Percentiles rank a stretch among this genome's conserved stretches.
Evolutionary conservation across 2,113 vertebrate species (phyloP).

Genomic region (Misgurnus anguillicaudatus): DNA sequence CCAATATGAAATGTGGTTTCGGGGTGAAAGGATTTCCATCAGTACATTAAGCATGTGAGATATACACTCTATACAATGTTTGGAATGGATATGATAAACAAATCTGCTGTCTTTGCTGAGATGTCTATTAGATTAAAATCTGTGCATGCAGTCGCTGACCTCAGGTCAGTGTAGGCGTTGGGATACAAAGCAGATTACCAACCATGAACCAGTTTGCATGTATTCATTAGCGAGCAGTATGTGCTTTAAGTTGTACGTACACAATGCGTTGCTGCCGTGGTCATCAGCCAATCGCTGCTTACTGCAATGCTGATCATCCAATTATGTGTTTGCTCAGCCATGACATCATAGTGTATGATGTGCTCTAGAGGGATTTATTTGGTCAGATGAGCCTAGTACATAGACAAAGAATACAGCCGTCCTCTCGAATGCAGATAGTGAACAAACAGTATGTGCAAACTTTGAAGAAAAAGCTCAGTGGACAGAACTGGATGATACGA

Average conservation of each 20-base stretch:
- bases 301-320: slow-evolving; percentile 30
- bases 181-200: slow-evolving; percentile 43
- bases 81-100: background rate
- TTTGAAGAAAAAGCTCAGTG: background rate
- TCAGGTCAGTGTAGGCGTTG: slow-evolving; percentile 22
- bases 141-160: background rate
- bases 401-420: background rate
- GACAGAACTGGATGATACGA: background rate
- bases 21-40: background rate
- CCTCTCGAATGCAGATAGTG: background rate
- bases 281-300: background rate
- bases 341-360: slow-evolving; percentile 15
- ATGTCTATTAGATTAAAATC: slow-evolving; percentile 4
- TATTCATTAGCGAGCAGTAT: slow-evolving; percentile 17
- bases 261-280: background rate
- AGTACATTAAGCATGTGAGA: background rate
- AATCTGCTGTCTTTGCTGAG: background rate
- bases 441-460: background rate
- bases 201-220: background rate
- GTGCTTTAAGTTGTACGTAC: background rate
- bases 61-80: background rate
- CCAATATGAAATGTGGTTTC: background rate
- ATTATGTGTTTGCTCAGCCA: slow-evolving; percentile 30
- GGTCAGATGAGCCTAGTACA: slow-evolving; percentile 5
- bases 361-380: slow-evolving; percentile 3